These are phyloP conservation scores for Kryptopterus vitreolus DNA, from an alignment of 2,797 vertebrate genomes.

Conservation along the genomic window DNA sequence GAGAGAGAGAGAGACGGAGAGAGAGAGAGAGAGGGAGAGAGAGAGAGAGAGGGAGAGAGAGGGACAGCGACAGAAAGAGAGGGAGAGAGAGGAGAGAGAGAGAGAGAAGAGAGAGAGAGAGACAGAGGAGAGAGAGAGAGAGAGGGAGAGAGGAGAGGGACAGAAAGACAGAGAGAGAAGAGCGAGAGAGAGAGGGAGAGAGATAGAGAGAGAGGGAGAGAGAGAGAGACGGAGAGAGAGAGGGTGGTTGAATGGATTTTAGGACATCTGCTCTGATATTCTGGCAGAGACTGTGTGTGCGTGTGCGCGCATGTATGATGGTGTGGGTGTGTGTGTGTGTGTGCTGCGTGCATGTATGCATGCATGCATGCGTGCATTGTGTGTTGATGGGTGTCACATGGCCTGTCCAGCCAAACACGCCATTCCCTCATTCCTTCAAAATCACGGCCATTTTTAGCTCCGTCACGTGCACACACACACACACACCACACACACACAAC, in stretches of 20 bases:
- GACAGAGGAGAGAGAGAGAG: slow-evolving; percentile 6
- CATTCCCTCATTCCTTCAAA: slow-evolving; percentile 67
- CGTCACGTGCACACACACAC: slow-evolving; percentile 63
- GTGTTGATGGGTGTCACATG: too few relatives aligned
- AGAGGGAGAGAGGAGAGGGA: slow-evolving; percentile 22
- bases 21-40: slow-evolving; percentile 18
- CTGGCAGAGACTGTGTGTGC: background rate
- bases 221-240: slow-evolving; percentile 20
- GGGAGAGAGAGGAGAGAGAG: slow-evolving; percentile 18
- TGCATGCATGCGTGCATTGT: too few relatives aligned
- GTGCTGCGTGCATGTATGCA: slow-evolving; percentile 63
- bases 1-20: background rate
- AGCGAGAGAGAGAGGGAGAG: slow-evolving; percentile 13
- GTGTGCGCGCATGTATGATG: slow-evolving; percentile 52
- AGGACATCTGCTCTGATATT: background rate
- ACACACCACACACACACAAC: background rate
- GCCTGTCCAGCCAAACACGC: slow-evolving; percentile 44
- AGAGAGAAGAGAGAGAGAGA: slow-evolving; percentile 17
- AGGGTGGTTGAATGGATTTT: background rate
- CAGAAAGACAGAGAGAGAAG: too few relatives aligned
- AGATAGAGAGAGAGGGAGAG: slow-evolving; percentile 5
- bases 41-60: slow-evolving; percentile 12
- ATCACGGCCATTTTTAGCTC: slow-evolving; percentile 68
- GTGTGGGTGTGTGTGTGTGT: slow-evolving; percentile 60
- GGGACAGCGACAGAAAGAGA: too few relatives aligned